phyloP scores from a whole-genome alignment of 2,888 invertebrate genomes.

The Orthonychiurus folsomi region DNA sequence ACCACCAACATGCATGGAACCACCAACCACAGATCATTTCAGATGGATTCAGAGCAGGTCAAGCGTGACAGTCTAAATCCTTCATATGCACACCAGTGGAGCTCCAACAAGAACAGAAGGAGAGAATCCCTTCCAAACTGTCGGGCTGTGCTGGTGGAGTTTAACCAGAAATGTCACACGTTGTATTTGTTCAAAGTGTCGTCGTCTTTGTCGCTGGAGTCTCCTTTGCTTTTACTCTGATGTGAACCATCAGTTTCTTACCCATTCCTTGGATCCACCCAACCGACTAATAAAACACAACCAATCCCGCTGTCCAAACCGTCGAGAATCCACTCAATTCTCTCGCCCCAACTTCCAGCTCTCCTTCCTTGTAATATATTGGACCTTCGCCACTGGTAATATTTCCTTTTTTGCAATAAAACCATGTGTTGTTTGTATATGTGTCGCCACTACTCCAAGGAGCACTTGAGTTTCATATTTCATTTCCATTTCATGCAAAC shows the following conservation, averaged over 20 bases:
- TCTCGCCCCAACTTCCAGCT: slow-evolving; percentile 5
- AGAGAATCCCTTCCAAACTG: too few species aligned
- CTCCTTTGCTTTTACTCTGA: too few species aligned
- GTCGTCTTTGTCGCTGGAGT: too few species aligned
- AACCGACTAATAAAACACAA: neutral
- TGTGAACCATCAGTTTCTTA: too few species aligned
- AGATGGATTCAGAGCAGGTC: slow-evolving; percentile 16
- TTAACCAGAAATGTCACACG: slow-evolving; percentile 18
- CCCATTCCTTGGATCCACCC: neutral
- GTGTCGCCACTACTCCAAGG: too few species aligned
- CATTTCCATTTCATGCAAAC: too few species aligned
- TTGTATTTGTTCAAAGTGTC: neutral
- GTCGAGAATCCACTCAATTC: neutral
- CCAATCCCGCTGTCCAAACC: neutral
- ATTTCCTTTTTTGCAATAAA: neutral
- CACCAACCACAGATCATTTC: neutral
- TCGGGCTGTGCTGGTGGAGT: too few species aligned
- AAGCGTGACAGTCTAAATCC: slow-evolving; percentile 20
- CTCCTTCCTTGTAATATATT: neutral
- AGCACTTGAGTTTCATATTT: too few species aligned
- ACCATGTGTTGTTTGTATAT: too few species aligned
- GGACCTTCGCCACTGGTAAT: neutral
- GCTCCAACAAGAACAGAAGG: neutral
- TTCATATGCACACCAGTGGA: slow-evolving; percentile 2
- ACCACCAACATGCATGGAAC: too few species aligned